Conservation (phyloP, 2,113 vertebrate species). For the Atherinomorus stipes region DNA sequence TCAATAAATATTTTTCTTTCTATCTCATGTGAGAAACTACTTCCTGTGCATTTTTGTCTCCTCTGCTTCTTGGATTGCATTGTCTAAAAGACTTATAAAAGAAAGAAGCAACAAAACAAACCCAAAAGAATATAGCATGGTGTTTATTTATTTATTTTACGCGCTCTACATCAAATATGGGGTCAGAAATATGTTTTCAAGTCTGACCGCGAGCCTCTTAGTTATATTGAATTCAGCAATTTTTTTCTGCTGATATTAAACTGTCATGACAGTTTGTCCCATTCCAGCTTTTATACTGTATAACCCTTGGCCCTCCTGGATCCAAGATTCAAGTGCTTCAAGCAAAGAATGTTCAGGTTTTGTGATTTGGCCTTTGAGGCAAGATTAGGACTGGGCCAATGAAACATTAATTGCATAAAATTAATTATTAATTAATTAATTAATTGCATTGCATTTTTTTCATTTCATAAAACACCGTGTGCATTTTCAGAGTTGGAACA, state of each 20-base stretch:
- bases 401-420: conserved; percentile 3
- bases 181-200: too few species aligned
- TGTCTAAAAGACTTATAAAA: too few species aligned
- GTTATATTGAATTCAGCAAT: background rate
- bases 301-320: background rate
- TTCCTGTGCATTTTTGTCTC: too few species aligned
- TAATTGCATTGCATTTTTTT: too few species aligned
- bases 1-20: too few species aligned
- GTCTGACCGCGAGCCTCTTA: too few species aligned
- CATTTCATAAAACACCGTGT: background rate
- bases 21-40: too few species aligned
- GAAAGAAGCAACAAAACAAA: background rate
- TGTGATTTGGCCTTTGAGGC: background rate
- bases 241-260: background rate
- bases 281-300: background rate
- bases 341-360: background rate
- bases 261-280: background rate
- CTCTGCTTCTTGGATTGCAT: too few species aligned
- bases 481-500: conserved; percentile 18
- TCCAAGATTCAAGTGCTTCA: background rate
- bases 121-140: background rate
- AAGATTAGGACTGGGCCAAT: background rate
- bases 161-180: too few species aligned
- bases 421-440: too few species aligned
- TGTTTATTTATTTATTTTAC: too few species aligned